A percentile compares a stretch with the other conserved stretches of the same genome.
Evolutionary conservation across 2,113 vertebrate species (phyloP).

Genomic region (Cariama cristata): DNA sequence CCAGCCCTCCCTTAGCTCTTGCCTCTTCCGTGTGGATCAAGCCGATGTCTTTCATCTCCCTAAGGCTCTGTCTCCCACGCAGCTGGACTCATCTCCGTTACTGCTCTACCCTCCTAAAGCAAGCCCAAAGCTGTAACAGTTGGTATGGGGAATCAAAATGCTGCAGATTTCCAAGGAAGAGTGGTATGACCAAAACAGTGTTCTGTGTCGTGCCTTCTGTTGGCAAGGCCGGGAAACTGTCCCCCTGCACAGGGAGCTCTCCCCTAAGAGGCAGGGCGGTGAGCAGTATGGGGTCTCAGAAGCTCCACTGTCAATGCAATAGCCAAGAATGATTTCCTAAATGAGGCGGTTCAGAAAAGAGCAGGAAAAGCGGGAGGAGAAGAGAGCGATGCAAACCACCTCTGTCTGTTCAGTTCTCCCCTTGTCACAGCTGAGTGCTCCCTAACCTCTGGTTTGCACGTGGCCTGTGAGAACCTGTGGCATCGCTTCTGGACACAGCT

Average conservation of each 20-base stretch:
- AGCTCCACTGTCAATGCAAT: not conserved
- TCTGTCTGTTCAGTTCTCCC: not conserved
- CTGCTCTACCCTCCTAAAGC: not conserved
- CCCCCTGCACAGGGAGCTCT: not conserved
- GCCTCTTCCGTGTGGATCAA: not conserved
- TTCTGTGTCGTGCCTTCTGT: not conserved
- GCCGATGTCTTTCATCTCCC: not conserved
- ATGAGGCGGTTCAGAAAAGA: not conserved
- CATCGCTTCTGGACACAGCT: not conserved
- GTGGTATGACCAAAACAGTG: not conserved
- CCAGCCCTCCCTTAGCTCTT: not conserved
- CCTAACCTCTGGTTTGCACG: not conserved
- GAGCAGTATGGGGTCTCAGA: not conserved
- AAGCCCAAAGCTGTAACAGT: not conserved
- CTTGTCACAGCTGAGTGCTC: not conserved
- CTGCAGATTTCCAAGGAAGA: not conserved
- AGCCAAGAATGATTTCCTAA: not conserved
- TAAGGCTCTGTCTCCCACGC: not conserved
- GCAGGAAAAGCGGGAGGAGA: not conserved
- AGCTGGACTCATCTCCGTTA: not conserved
- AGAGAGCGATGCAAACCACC: not conserved
- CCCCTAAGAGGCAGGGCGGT: not conserved
- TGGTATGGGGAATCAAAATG: not conserved
- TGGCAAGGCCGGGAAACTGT: not conserved
- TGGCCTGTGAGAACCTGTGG: not conserved